phyloP scores from a whole-genome alignment of 2,113 vertebrate genomes.

The Peucedramus taeniatus region DNA sequence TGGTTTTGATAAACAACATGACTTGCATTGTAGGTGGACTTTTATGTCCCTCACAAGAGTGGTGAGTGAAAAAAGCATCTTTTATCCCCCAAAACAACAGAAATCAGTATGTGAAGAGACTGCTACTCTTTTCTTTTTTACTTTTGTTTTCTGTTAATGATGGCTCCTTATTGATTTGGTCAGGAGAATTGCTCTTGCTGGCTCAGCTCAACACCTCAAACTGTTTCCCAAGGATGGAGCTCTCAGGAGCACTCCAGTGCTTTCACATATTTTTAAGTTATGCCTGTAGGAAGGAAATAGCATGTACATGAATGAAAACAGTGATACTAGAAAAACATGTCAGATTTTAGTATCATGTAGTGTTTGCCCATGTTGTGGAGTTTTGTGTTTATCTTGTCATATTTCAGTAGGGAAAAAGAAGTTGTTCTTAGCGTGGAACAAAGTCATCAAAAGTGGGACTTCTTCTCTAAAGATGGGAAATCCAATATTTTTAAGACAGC shows the following conservation, averaged over 20 bases:
- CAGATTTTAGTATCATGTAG: neutral
- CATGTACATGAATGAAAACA: neutral
- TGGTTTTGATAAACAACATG: neutral
- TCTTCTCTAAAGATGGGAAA: neutral
- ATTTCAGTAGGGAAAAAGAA: neutral
- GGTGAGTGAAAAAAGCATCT: neutral
- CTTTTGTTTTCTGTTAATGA: no score
- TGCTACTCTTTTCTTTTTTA: neutral
- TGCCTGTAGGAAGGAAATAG: neutral
- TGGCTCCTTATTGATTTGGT: neutral
- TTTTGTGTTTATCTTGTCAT: neutral
- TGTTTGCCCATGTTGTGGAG: neutral
- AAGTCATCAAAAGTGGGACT: neutral
- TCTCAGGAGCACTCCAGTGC: neutral
- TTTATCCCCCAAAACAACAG: neutral
- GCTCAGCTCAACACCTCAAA: neutral
- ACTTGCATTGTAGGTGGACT: neutral
- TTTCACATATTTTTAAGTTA: neutral
- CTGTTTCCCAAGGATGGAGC: neutral
- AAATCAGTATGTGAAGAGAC: neutral
- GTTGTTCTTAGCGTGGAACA: neutral
- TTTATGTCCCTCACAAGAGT: neutral
- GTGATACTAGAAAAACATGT: neutral
- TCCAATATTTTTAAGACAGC: neutral
- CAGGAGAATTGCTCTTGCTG: neutral